These are phyloP conservation scores for Nymphalis urticae DNA, from an alignment of 2,888 invertebrate genomes.

Conservation along the genomic window DNA sequence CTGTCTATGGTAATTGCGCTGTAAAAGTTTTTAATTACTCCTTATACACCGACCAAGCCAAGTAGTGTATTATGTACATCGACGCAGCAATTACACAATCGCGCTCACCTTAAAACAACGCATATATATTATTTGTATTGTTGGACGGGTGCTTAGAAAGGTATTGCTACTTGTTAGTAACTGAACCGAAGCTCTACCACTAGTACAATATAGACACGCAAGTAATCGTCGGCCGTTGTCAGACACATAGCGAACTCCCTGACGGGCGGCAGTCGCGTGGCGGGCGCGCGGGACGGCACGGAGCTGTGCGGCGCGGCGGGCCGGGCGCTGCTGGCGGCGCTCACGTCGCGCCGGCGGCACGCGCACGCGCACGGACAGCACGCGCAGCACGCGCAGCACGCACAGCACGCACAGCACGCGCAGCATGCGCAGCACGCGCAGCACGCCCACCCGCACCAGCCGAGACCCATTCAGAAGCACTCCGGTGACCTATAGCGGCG, in stretches of 20 bases:
- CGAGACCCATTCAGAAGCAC: slow-evolving; percentile 50
- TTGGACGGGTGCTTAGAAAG: too few species aligned
- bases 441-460: slow-evolving; percentile 25
- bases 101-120: too few species aligned
- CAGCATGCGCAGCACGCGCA: slow-evolving; percentile 26
- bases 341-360: slow-evolving; percentile 40
- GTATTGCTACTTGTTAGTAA: too few species aligned
- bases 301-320: slow-evolving; percentile 65
- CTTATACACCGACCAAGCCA: too few species aligned
- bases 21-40: too few species aligned
- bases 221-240: slow-evolving; percentile 15
- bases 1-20: too few species aligned
- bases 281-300: slow-evolving; percentile 82
- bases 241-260: slow-evolving; percentile 81
- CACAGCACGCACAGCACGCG: slow-evolving; percentile 29
- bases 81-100: too few species aligned
- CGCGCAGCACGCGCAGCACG: slow-evolving; percentile 30
- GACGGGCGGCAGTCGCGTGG: slow-evolving; percentile 80
- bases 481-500: slow-evolving; percentile 36
- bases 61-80: too few species aligned
- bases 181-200: too few species aligned
- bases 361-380: slow-evolving; percentile 37
- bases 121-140: too few species aligned
- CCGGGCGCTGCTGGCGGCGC: slow-evolving; percentile 56
- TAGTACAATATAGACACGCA: too few species aligned